Conservation (phyloP, 2,888 invertebrate species). For the Metallyticus violacea region DNA sequence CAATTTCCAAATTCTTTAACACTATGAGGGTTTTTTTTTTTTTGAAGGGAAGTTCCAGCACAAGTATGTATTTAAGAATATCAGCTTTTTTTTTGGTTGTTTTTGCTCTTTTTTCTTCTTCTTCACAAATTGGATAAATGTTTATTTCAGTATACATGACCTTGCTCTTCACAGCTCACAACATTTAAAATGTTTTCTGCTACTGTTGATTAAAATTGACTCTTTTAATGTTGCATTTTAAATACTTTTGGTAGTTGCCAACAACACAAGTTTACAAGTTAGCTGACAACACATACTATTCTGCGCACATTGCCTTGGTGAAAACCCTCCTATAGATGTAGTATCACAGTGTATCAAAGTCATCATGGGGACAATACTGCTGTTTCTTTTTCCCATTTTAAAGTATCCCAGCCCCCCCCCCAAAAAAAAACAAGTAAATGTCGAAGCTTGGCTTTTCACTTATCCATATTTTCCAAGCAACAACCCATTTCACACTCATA, state of each 20-base stretch:
- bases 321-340: conserved; percentile 33
- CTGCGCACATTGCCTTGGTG: not conserved
- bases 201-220: not conserved
- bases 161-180: conserved; percentile 14
- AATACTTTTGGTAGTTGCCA: not conserved
- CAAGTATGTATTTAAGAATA: not conserved
- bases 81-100: not conserved
- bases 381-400: not conserved
- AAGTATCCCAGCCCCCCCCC: conserved; percentile 22
- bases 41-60: not conserved
- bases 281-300: conserved; percentile 4
- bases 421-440: conserved; percentile 20
- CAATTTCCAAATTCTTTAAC: conserved; percentile 27
- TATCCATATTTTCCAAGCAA: conserved; percentile 17
- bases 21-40: conserved; percentile 19
- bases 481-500: conserved; percentile 18
- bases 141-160: conserved; percentile 5
- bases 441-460: conserved; percentile 11
- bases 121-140: not conserved
- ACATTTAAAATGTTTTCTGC: conserved; percentile 20
- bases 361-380: conserved; percentile 6
- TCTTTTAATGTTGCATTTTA: conserved; percentile 9
- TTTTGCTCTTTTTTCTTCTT: not conserved
- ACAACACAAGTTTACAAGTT: not conserved
- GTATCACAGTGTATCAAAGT: conserved; percentile 36